Evolutionary conservation across 2,797 vertebrate species (phyloP).

Genomic region (Spinus pinus): DNA sequence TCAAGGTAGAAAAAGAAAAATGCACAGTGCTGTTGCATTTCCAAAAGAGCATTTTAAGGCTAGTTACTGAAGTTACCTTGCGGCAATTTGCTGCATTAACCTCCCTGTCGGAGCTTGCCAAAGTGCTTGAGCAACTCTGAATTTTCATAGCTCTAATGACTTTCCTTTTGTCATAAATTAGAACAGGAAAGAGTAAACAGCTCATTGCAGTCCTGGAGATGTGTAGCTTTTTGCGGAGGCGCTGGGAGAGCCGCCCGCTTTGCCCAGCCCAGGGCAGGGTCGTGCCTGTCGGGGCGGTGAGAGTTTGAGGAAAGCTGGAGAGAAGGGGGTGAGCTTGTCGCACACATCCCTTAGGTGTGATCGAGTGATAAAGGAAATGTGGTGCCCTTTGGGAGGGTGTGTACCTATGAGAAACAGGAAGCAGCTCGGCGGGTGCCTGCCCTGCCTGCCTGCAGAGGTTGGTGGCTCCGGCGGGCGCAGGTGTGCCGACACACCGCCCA

Average conservation of each 20-base stretch:
- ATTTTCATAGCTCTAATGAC: background rate
- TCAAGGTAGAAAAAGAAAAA: background rate
- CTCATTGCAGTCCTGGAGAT: background rate
- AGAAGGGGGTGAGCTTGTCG: background rate
- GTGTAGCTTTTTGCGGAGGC: background rate
- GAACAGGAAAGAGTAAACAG: background rate
- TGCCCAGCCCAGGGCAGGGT: background rate
- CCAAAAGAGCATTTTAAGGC: background rate
- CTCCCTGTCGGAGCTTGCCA: background rate
- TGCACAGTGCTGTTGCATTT: background rate
- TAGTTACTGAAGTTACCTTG: background rate
- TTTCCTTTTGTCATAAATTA: constrained; percentile 23
- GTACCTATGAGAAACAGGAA: constrained; percentile 78
- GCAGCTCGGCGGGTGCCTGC: constrained; percentile 38
- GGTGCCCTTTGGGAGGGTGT: constrained; percentile 74
- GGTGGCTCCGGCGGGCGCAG: constrained; percentile 61
- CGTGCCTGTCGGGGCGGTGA: background rate
- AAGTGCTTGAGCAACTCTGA: background rate
- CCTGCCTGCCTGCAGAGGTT: constrained; percentile 20
- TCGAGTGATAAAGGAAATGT: constrained; percentile 66
- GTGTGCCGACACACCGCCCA: constrained; percentile 64
- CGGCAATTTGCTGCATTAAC: background rate
- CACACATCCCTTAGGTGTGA: constrained; percentile 63
- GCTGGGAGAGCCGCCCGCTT: background rate
- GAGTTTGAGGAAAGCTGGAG: background rate